Percentiles rank a stretch among this genome's conserved stretches.
Evolutionary conservation across 37 sponge, comb jelly and placozoan genomes (phyloP).

Genomic region (Hexactinellida sp.): DNA sequence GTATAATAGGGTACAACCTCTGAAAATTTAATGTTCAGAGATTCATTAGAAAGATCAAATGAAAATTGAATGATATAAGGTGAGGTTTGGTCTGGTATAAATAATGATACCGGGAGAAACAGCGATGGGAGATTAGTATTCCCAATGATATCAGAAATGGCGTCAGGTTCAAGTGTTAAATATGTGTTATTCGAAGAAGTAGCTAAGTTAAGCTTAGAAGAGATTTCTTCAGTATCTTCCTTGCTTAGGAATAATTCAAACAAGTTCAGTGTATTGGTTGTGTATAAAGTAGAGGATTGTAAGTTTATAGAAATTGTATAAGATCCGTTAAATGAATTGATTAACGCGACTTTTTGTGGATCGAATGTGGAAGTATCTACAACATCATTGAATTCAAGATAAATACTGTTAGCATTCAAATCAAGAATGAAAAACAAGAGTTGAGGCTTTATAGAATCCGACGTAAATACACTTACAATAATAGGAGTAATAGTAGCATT

Average conservation of each 20-base stretch:
- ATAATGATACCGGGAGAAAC: conserved; percentile 28
- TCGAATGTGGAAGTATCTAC: conserved; percentile 36
- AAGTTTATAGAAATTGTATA: not conserved
- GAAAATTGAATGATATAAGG: conserved; percentile 46
- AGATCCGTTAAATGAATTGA: not conserved
- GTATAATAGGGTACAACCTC: not conserved
- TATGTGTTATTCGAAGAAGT: conserved; percentile 38
- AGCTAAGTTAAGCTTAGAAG: conserved; percentile 29
- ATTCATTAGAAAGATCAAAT: conserved; percentile 32
- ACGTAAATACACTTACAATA: not conserved
- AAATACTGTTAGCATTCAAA: conserved; percentile 42
- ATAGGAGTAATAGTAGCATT: not conserved
- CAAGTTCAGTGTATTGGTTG: not conserved
- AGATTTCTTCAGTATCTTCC: not conserved
- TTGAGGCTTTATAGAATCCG: not conserved
- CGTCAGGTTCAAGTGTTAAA: conserved; percentile 33
- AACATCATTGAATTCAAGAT: conserved; percentile 63
- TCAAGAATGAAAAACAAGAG: conserved; percentile 65
- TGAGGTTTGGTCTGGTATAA: conserved; percentile 34
- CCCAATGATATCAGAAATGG: conserved; percentile 60
- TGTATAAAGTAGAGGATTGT: not conserved
- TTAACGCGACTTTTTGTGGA: conserved; percentile 38
- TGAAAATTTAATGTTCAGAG: not conserved
- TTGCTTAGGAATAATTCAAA: not conserved
- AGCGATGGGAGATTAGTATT: conserved; percentile 52